A percentile compares a stretch with the other conserved stretches of the same genome.
These are phyloP conservation scores for Gephyroberyx darwinii DNA, from an alignment of 2,797 vertebrate genomes.

Conservation along the genomic window DNA sequence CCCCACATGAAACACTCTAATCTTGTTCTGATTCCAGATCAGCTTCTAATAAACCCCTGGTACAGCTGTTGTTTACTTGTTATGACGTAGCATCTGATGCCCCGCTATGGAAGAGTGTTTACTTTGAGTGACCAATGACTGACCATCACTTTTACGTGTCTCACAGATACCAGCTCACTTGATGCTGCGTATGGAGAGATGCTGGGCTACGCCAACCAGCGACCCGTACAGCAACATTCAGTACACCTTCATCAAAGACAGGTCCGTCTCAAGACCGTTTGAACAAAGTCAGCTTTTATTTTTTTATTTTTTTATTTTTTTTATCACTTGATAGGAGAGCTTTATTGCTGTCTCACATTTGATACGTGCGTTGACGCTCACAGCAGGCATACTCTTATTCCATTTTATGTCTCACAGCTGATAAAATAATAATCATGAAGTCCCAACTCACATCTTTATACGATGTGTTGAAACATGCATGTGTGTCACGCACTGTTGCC, in stretches of 20 bases:
- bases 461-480: slow-evolving; percentile 19
- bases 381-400: not conserved
- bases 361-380: not conserved
- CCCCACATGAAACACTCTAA: not conserved
- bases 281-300: not conserved
- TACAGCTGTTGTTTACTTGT: slow-evolving; percentile 72
- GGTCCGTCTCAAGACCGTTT: slow-evolving; percentile 55
- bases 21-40: slow-evolving; percentile 1
- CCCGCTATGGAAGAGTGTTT: slow-evolving; percentile 2
- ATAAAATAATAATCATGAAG: not conserved
- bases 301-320: too few relatives aligned
- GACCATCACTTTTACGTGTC: slow-evolving; percentile 2
- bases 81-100: slow-evolving; percentile 54
- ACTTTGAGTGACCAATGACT: slow-evolving; percentile 15
- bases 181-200: slow-evolving; percentile 81
- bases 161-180: slow-evolving; percentile 80
- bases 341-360: not conserved
- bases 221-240: slow-evolving; percentile 82
- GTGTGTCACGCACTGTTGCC: not conserved
- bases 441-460: not conserved
- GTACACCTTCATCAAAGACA: slow-evolving; percentile 83
- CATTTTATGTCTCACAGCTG: not conserved
- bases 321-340: not conserved
- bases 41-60: slow-evolving; percentile 2
- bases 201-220: slow-evolving; percentile 84